Conservation (phyloP, 2,113 vertebrate species). For the Sander vitreus region DNA sequence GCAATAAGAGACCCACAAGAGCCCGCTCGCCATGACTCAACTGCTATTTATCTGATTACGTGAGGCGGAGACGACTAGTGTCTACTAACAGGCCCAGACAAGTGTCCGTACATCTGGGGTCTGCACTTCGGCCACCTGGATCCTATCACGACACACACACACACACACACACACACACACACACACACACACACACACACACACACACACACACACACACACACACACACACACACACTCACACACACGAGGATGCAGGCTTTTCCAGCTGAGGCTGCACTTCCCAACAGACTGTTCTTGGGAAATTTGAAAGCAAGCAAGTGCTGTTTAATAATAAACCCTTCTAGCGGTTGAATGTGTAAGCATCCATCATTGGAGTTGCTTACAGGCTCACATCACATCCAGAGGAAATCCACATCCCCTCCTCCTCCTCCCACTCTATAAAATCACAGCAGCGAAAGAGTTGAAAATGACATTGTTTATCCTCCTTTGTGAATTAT, state of each 20-base stretch:
- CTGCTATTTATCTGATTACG: conserved; percentile 27
- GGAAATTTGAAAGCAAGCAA: conserved; percentile 10
- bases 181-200: neutral
- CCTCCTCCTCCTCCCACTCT: conserved; percentile 19
- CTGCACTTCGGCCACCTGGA: conserved; percentile 44
- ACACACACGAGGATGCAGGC: neutral
- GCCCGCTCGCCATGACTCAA: conserved; percentile 4
- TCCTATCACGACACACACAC: conserved; percentile 1
- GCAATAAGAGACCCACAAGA: conserved; percentile 10
- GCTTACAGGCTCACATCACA: conserved; percentile 29
- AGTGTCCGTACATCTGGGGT: conserved; percentile 30
- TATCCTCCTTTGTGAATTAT: conserved; percentile 52
- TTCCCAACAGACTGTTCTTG: conserved; percentile 10
- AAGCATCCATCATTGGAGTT: conserved; percentile 27
- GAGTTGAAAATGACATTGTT: conserved; percentile 44
- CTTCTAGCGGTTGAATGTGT: conserved; percentile 28
- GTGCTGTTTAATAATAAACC: conserved; percentile 13
- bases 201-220: neutral
- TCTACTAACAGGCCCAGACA: conserved; percentile 45
- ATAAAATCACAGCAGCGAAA: conserved; percentile 43
- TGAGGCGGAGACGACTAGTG: conserved; percentile 25
- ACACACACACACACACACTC: conserved; percentile 5
- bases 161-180: neutral
- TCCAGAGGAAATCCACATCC: conserved; percentile 13
- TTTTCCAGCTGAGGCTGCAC: conserved; percentile 27